phyloP scores from a whole-genome alignment of 2,888 invertebrate genomes.

The Nebria salina region DNA sequence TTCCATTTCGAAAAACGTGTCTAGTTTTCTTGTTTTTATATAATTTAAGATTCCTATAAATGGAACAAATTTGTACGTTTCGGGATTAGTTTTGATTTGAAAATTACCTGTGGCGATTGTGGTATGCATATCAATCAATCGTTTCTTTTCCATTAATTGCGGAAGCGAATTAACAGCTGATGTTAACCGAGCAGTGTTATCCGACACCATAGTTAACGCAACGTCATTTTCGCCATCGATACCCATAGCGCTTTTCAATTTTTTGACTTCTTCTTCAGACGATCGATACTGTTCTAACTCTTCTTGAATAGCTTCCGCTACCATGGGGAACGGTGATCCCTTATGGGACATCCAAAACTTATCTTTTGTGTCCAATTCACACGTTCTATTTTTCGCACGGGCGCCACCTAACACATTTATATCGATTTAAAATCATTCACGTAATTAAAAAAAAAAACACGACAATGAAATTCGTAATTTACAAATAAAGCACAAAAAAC shows the following conservation, averaged over 20 bases:
- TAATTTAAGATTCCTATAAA: conserved; percentile 76
- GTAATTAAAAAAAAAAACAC: too few relatives aligned
- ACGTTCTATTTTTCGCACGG: conserved; percentile 82
- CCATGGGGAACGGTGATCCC: conserved; percentile 91
- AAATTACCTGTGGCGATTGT: conserved; percentile 89
- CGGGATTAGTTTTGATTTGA: not conserved
- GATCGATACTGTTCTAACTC: conserved; percentile 91
- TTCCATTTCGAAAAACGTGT: conserved; percentile 97
- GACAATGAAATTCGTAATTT: too few relatives aligned
- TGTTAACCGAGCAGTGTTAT: conserved; percentile 92
- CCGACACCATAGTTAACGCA: conserved; percentile 86
- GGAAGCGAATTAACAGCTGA: conserved; percentile 96
- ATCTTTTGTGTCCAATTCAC: conserved; percentile 90
- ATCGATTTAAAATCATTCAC: too few relatives aligned
- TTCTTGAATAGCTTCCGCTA: conserved; percentile 98
- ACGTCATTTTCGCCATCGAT: conserved; percentile 88
- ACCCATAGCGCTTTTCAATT: conserved; percentile 93
- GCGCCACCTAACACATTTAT: conserved; percentile 63
- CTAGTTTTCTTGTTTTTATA: conserved; percentile 89
- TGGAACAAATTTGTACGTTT: not conserved
- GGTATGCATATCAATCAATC: conserved; percentile 98
- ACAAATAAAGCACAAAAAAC: too few relatives aligned
- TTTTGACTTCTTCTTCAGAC: conserved; percentile 97
- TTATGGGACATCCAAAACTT: conserved; percentile 94
- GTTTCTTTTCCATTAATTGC: conserved; percentile 95